Conservation (phyloP, 1,140 invertebrate species). For the Platyscapa corneri region DNA sequence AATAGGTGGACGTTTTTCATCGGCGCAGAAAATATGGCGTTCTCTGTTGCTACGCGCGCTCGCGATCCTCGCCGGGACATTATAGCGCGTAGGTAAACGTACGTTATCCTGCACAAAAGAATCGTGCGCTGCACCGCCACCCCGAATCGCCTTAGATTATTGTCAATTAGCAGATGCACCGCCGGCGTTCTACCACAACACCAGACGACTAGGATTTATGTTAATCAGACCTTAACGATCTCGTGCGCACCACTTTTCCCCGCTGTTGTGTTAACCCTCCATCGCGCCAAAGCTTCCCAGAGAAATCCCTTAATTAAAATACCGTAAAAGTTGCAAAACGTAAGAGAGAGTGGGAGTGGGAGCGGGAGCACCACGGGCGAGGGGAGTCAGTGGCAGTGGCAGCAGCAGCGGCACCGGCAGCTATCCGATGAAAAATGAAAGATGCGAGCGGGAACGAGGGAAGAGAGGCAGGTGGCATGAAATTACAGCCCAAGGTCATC, state of each 20-base stretch:
- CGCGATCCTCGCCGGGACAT: no score
- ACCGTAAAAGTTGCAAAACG: neutral
- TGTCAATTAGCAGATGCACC: neutral
- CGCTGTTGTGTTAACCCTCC: neutral
- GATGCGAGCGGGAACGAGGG: neutral
- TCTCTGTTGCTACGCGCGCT: no score
- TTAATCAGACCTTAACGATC: neutral
- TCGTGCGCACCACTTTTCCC: neutral
- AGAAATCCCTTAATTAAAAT: constrained; percentile 38
- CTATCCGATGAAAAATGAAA: neutral
- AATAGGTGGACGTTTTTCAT: constrained; percentile 25
- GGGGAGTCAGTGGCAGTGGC: no score
- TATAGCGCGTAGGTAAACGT: no score
- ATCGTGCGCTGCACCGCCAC: neutral
- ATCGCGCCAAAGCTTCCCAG: neutral
- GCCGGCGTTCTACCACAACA: neutral
- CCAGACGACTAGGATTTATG: neutral
- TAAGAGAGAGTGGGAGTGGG: neutral
- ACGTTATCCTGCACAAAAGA: neutral
- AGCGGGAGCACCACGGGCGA: no score
- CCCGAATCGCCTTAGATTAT: neutral
- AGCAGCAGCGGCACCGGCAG: no score
- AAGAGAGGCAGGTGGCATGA: neutral
- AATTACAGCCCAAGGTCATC: neutral
- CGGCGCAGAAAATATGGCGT: neutral